Conservation (phyloP, 2,888 invertebrate genomes). For the Tetheella fluctuosa region DNA sequence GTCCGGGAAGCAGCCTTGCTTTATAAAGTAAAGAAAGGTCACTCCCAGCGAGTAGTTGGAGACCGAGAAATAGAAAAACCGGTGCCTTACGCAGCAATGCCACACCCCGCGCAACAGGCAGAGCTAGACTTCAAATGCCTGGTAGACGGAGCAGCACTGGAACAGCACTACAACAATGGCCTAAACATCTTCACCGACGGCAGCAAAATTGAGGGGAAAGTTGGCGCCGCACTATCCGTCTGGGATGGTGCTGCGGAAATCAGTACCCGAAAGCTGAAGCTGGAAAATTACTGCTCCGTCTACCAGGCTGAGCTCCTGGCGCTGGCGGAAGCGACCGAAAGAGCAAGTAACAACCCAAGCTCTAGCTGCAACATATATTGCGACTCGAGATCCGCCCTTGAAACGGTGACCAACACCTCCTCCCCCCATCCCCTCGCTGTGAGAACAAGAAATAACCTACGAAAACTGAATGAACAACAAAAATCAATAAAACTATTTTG, state of each 20-base stretch:
- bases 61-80: no score
- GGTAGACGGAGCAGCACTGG: neutral
- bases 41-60: no score
- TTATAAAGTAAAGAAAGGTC: no score
- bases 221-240: conserved; percentile 25
- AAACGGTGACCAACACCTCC: neutral
- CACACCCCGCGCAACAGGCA: no score
- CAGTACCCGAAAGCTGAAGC: conserved; percentile 14
- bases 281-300: no score
- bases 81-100: no score
- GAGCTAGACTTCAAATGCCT: no score
- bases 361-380: conserved; percentile 15
- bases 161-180: conserved; percentile 9
- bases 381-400: conserved; percentile 24
- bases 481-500: no score
- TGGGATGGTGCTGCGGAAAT: conserved; percentile 20
- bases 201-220: conserved; percentile 27
- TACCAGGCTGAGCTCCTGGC: conserved; percentile 28
- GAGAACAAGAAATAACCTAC: no score
- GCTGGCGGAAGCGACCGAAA: neutral
- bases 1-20: no score
- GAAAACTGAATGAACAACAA: no score
- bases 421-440: neutral
- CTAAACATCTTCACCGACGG: conserved; percentile 26
- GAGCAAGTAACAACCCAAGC: neutral